Percentiles rank a stretch among this genome's conserved stretches.
These are phyloP conservation scores for Coenonympha arcania DNA, from an alignment of 2,888 invertebrate species.

Conservation along the genomic window DNA sequence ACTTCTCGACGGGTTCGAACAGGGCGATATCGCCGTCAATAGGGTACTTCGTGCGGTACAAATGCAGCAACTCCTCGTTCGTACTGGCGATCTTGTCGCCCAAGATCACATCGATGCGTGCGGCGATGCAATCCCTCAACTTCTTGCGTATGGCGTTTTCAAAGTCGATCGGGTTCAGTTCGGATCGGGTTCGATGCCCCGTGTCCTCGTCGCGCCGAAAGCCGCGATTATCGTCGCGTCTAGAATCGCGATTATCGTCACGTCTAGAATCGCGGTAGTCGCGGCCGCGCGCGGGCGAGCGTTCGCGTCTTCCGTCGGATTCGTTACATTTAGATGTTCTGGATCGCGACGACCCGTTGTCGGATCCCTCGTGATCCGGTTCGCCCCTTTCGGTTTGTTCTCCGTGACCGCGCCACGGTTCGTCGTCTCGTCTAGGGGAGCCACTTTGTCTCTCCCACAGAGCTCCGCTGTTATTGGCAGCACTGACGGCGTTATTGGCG, in stretches of 20 bases:
- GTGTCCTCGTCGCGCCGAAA: too few species aligned
- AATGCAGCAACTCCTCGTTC: slow-evolving; percentile 13
- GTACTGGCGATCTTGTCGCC: slow-evolving; percentile 19
- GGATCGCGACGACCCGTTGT: neutral
- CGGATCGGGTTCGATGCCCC: too few species aligned
- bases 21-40: slow-evolving; percentile 17
- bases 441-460: neutral
- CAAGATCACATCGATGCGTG: slow-evolving; percentile 31
- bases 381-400: neutral
- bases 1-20: slow-evolving; percentile 22
- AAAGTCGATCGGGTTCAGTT: slow-evolving; percentile 3
- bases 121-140: slow-evolving; percentile 27
- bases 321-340: neutral
- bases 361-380: neutral
- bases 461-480: neutral
- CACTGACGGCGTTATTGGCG: neutral
- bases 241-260: too few species aligned
- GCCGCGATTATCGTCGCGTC: neutral
- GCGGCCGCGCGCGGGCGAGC: neutral
- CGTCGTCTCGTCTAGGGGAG: neutral
- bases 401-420: neutral
- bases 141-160: slow-evolving; percentile 5
- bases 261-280: neutral
- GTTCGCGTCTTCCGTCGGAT: neutral
- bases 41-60: slow-evolving; percentile 26